Percentiles rank a stretch among this genome's conserved stretches.
These are phyloP conservation scores for Melitaea cinxia DNA, from an alignment of 1,140 invertebrate genomes.

Conservation along the genomic window DNA sequence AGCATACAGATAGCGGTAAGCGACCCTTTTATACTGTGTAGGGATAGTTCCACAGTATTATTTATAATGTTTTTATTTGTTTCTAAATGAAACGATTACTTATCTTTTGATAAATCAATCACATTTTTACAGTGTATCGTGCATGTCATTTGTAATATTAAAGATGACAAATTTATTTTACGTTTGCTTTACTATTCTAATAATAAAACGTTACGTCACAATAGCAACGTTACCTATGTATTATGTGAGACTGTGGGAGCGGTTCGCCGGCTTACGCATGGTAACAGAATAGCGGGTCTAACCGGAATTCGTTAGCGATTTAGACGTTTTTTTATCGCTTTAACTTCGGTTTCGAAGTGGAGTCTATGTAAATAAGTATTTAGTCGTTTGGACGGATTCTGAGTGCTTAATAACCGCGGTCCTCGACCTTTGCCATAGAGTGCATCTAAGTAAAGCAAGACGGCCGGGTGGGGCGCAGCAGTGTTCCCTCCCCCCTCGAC, in stretches of 20 bases:
- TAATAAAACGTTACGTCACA: constrained; percentile 48
- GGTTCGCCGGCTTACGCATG: constrained; percentile 43
- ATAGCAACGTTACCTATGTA: constrained; percentile 41
- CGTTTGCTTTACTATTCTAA: too few relatives aligned
- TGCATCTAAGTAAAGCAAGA: constrained; percentile 62
- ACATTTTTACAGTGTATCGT: too few relatives aligned
- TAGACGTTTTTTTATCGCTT: constrained; percentile 38
- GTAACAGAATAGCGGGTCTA: constrained; percentile 61
- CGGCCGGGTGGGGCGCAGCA: constrained; percentile 54
- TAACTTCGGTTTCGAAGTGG: constrained; percentile 32
- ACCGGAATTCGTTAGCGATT: constrained; percentile 57
- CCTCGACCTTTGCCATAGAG: constrained; percentile 35
- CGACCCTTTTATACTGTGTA: too few relatives aligned
- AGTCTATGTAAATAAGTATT: constrained; percentile 49
- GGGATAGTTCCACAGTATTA: too few relatives aligned
- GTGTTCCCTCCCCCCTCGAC: constrained; percentile 43
- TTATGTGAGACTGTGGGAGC: constrained; percentile 46
- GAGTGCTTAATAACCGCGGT: constrained; percentile 11
- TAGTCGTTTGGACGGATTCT: neutral
- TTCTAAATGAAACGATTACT: too few relatives aligned
- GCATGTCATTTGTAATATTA: too few relatives aligned
- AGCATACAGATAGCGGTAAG: too few relatives aligned
- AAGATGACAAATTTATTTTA: too few relatives aligned
- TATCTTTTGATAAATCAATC: too few relatives aligned
- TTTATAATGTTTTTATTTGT: too few relatives aligned